Evolutionary conservation across 2,797 vertebrate species (phyloP).

Genomic region (Megalops cyprinoides): DNA sequence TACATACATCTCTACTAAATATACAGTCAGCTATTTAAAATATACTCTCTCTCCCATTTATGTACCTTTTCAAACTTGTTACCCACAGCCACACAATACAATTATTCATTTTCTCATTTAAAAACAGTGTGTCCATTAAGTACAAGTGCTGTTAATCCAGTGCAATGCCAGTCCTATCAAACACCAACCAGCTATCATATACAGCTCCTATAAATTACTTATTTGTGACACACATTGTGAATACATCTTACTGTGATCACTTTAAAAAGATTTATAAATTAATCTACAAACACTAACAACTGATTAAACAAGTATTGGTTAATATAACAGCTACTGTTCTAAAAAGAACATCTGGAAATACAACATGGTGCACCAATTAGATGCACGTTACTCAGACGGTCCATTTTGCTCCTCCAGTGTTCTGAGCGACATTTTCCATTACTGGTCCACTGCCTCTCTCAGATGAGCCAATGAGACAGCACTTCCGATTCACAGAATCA

Average conservation of each 20-base stretch:
- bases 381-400: too few species aligned
- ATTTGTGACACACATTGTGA: background rate
- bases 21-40: too few species aligned
- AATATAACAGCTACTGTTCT: background rate
- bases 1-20: too few species aligned
- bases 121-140: background rate
- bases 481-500: too few species aligned
- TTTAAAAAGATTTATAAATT: background rate
- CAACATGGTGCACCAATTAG: too few species aligned
- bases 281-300: background rate
- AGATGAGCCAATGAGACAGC: background rate
- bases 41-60: too few species aligned
- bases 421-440: background rate
- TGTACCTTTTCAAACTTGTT: too few species aligned
- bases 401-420: too few species aligned
- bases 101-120: background rate
- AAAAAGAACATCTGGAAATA: background rate
- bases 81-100: background rate
- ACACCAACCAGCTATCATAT: background rate
- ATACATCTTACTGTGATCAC: too few species aligned
- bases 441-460: background rate
- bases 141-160: conserved; percentile 9
- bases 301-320: background rate
- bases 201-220: background rate
- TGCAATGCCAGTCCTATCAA: conserved; percentile 8